A percentile compares a stretch with the other conserved stretches of the same genome.
These are phyloP conservation scores for Paradisaea rubra DNA, from an alignment of 2,113 vertebrate species.

Conservation along the genomic window DNA sequence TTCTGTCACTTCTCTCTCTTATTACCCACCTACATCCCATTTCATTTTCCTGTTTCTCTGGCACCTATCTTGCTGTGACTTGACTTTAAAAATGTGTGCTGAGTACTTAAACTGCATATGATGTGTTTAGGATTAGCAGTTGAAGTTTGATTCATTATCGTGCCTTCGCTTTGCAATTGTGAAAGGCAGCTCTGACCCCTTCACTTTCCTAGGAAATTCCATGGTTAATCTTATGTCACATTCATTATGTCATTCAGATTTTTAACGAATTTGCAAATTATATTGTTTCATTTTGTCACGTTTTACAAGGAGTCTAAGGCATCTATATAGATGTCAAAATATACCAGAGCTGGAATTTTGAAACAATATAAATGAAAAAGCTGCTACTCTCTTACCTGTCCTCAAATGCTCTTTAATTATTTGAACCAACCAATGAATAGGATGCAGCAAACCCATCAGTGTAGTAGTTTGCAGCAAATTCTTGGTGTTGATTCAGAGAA, in stretches of 20 bases:
- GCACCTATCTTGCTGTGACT: conserved; percentile 41
- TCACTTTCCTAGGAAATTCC: not conserved
- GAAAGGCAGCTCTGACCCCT: not conserved
- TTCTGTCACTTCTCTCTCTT: conserved; percentile 42
- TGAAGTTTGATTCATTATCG: not conserved
- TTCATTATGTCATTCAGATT: not conserved
- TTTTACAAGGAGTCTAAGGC: not conserved
- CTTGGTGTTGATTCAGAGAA: not conserved
- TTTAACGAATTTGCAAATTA: not conserved
- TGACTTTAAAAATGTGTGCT: conserved; percentile 10
- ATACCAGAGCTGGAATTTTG: not conserved
- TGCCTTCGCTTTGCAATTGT: not conserved
- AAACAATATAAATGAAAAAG: not conserved
- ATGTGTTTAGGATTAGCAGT: not conserved
- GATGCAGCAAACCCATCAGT: not conserved
- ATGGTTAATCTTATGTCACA: not conserved
- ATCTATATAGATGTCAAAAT: not conserved
- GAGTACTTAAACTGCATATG: not conserved
- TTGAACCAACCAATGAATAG: fast-evolving
- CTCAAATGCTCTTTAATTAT: not conserved
- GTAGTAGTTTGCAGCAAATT: not conserved
- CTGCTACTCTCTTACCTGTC: not conserved
- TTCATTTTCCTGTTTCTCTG: conserved; percentile 29
- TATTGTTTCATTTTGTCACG: not conserved
- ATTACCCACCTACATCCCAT: conserved; percentile 30